Evolutionary conservation across 2,113 vertebrate species (phyloP).

Genomic region (Prionailurus bengalensis): DNA sequence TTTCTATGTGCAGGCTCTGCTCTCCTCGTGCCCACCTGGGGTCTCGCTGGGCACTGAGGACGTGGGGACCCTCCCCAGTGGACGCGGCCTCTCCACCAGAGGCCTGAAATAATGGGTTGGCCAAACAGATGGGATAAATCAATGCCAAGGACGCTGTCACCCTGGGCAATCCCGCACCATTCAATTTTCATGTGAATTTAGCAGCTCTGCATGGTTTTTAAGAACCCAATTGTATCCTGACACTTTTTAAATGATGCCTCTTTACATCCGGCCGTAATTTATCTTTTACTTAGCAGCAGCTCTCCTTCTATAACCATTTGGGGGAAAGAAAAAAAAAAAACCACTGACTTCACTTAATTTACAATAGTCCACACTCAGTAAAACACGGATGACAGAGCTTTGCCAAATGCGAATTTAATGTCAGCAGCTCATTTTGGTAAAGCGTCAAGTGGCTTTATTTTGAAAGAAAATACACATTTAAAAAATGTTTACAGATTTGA

Average conservation of each 20-base stretch:
- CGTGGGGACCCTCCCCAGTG: background rate
- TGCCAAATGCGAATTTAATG: slow-evolving; percentile 67
- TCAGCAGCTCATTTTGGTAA: slow-evolving; percentile 51
- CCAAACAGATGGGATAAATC: slow-evolving; percentile 76
- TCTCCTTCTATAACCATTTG: slow-evolving; percentile 58
- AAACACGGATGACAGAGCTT: slow-evolving; percentile 35
- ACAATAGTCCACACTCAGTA: slow-evolving; percentile 62
- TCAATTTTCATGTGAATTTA: slow-evolving; percentile 82
- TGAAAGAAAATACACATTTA: slow-evolving; percentile 76
- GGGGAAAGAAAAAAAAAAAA: background rate
- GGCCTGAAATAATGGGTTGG: slow-evolving; percentile 49
- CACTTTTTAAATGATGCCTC: slow-evolving; percentile 81
- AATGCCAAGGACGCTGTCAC: slow-evolving; percentile 78
- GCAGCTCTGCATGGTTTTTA: slow-evolving; percentile 77
- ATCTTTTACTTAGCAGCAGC: slow-evolving; percentile 71
- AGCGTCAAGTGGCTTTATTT: slow-evolving; percentile 69
- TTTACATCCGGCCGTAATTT: slow-evolving; percentile 79
- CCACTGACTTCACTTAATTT: slow-evolving; percentile 56
- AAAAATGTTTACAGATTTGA: slow-evolving; percentile 57
- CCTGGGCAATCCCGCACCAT: slow-evolving; percentile 20
- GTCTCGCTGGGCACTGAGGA: background rate
- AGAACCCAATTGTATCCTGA: slow-evolving; percentile 82
- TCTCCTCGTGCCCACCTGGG: background rate
- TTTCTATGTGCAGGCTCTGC: background rate
- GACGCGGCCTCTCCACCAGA: background rate